These are phyloP conservation scores for Eupithecia centaureata DNA, from an alignment of 2,888 invertebrate species.

Conservation along the genomic window DNA sequence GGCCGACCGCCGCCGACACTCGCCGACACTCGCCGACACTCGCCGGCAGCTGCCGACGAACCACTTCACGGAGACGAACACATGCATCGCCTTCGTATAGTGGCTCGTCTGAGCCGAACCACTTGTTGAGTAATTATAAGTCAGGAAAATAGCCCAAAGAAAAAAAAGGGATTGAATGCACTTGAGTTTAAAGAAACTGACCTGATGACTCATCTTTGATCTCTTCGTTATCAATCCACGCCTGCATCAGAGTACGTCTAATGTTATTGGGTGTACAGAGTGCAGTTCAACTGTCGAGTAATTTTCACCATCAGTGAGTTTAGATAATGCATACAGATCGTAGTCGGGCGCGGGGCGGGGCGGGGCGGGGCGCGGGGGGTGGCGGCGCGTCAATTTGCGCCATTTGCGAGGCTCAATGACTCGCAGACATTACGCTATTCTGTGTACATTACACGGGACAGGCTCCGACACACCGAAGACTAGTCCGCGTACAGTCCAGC, in stretches of 20 bases:
- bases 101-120: not conserved
- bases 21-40: not conserved
- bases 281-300: conserved; percentile 11
- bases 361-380: conserved; percentile 7
- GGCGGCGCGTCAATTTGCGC: conserved; percentile 39
- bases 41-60: not conserved
- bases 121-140: not conserved
- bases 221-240: not conserved
- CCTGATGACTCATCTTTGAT: not conserved
- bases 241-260: not conserved
- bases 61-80: not conserved
- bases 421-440: conserved; percentile 40
- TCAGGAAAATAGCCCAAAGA: not conserved
- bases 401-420: conserved; percentile 38
- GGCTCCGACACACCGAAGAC: conserved; percentile 21
- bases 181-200: not conserved
- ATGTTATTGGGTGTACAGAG: not conserved
- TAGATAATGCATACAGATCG: conserved; percentile 23
- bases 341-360: not conserved
- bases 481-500: not conserved
- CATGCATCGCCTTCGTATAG: not conserved
- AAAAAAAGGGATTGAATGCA: not conserved
- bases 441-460: conserved; percentile 39
- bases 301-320: conserved; percentile 30
- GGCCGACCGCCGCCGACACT: conserved; percentile 4